Evolutionary conservation across 2,797 vertebrate species (phyloP).

Genomic region (Paedocypris micromegethes): DNA sequence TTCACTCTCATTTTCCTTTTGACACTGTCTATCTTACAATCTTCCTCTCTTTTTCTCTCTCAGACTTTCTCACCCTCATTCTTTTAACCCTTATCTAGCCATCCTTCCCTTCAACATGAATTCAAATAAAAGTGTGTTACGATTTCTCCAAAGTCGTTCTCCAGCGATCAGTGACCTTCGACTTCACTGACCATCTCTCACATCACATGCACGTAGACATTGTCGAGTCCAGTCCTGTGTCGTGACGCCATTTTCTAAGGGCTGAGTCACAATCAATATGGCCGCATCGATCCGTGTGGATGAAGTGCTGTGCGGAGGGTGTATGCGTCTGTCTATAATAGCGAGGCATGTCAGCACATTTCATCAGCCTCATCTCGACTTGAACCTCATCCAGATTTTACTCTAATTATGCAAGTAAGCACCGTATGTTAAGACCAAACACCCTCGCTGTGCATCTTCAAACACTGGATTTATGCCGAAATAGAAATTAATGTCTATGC

Average conservation of each 20-base stretch:
- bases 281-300: constrained; percentile 25
- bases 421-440: constrained; percentile 33
- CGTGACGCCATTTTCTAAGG: constrained; percentile 7
- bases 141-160: no score
- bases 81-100: no score
- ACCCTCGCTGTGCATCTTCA: constrained; percentile 30
- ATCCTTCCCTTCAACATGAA: no score
- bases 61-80: no score
- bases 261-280: constrained; percentile 21
- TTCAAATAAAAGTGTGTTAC: no score
- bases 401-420: constrained; percentile 28
- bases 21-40: no score
- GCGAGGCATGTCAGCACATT: constrained; percentile 35
- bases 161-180: no score
- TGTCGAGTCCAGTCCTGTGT: constrained; percentile 16
- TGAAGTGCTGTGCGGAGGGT: background rate
- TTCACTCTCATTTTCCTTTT: no score
- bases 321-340: constrained; percentile 29
- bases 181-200: background rate
- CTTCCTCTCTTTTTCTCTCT: no score
- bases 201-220: constrained; percentile 2
- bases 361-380: constrained; percentile 38
- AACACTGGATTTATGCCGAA: background rate
- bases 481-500: no score
- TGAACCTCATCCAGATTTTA: constrained; percentile 17